phyloP scores from a whole-genome alignment of 2,113 vertebrate genomes.

The Podocnemis expansa region DNA sequence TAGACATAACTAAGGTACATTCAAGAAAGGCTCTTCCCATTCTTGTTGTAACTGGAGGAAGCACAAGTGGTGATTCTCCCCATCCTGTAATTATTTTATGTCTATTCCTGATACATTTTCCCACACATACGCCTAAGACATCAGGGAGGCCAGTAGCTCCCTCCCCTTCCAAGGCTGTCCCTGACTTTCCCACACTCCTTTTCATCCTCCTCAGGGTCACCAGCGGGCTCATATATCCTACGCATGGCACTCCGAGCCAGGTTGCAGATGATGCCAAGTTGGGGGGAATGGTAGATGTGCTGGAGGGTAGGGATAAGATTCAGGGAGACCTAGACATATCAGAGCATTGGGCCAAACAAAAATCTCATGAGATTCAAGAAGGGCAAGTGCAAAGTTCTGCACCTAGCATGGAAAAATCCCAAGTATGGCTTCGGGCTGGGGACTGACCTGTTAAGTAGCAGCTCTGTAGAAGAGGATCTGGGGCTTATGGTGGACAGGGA shows the following conservation, averaged over 20 bases:
- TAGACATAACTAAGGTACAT: constrained; percentile 1
- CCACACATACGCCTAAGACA: neutral
- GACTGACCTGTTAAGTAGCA: no score
- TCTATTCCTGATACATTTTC: neutral
- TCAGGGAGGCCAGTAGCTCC: neutral
- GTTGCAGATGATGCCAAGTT: no score
- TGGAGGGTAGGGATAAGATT: no score
- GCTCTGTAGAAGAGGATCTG: no score
- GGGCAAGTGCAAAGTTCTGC: no score
- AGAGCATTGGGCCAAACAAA: no score
- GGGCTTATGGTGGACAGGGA: no score
- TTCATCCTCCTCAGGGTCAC: neutral
- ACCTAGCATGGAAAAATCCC: no score
- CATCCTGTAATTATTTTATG: neutral
- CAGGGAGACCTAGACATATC: no score
- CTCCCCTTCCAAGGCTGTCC: neutral
- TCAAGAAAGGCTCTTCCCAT: neutral
- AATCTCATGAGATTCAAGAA: no score
- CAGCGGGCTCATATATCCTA: fast-evolving
- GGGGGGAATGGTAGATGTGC: no score
- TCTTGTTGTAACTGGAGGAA: neutral
- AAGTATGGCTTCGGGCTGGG: no score
- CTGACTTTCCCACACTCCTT: neutral
- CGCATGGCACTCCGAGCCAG: neutral
- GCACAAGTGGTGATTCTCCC: neutral